Base-by-base conservation (phyloP, 2,888 invertebrate species). In the Hymenopus coronatus region DNA sequence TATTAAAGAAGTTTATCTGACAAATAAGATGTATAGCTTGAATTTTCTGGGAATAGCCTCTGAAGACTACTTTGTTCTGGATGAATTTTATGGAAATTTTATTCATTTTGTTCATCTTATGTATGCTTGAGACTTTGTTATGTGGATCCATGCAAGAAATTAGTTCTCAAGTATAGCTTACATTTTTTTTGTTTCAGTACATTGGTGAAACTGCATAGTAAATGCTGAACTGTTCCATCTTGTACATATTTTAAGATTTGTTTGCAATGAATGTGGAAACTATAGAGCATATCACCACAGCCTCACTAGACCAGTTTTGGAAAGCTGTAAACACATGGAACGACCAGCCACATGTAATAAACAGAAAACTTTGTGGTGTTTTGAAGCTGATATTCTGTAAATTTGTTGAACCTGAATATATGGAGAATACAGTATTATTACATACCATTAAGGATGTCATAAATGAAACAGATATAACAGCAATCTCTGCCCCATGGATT, bases 301-400 rank as follows among this genome's bases (percentile, higher is more conserved):
- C 85, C 8, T 82, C 88, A 4, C 33, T 84, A 28, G 92, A 92
- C 12, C 92, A 94, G 90, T 97, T 96, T 93, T 97, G 96, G 96
- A 93, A 94, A 90, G 94, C 96, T 1, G 92, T 96, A 88, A 92
- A 93, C 88, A 94, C 97, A 90, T 95, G 96, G 92, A 92, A 96
- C 89, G 94, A 93, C 88, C 96, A 96, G 92, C 96, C 97, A 88
- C 96, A 97, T 92, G 94, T 96, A 89, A 93, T 97, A 9, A 97
- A 97, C 93, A 95, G 96, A 91, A 95, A 96, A 92, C 93, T 97
- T 92, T 95, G 95, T 92, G 96, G 96, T 88, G 94, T 84, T 20
- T 84, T 87, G 33, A 30, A n/a, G 28, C 25, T 90, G 46, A 89
- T 89, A 83, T 40, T 12, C 83, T 90, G 89, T n/a, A 87, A 89